phyloP scores from a whole-genome alignment of 2,113 vertebrate genomes.

The Cettia cetti region DNA sequence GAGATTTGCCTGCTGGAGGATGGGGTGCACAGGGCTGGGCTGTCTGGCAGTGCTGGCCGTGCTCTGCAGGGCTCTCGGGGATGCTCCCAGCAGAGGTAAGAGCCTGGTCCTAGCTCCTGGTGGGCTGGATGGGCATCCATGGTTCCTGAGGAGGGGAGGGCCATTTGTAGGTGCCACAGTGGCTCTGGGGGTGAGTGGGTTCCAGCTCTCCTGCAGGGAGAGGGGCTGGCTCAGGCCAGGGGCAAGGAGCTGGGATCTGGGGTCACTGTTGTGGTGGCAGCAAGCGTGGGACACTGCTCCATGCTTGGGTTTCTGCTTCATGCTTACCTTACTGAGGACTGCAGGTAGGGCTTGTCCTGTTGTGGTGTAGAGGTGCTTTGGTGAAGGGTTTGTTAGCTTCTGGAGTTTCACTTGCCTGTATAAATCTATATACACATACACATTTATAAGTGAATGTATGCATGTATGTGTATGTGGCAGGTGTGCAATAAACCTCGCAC shows the following conservation, averaged over 20 bases:
- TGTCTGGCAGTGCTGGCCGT: slow-evolving; percentile 71
- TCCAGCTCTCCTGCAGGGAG: neutral
- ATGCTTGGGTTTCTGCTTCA: neutral
- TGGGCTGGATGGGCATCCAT: neutral
- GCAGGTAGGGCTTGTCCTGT: neutral
- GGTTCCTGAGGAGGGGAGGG: neutral
- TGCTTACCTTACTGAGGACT: neutral
- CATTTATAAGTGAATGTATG: neutral
- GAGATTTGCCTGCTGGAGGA: slow-evolving; percentile 31
- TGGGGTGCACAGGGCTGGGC: slow-evolving; percentile 57
- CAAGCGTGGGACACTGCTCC: rapidly evolving
- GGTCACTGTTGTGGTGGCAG: rapidly evolving
- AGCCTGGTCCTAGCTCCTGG: neutral
- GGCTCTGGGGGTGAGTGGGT: rapidly evolving
- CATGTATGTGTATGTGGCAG: neutral
- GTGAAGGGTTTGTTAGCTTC: neutral
- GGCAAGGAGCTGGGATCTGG: neutral
- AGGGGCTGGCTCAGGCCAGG: neutral
- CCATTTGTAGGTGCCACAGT: neutral
- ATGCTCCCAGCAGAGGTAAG: slow-evolving; percentile 84
- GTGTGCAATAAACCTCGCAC: neutral
- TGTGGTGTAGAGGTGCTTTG: neutral
- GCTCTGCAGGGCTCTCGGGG: slow-evolving; percentile 69
- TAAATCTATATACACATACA: neutral
- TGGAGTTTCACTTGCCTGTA: neutral